Conservation (phyloP, 1,140 invertebrate genomes). For the Coenobita brevimanus region DNA sequence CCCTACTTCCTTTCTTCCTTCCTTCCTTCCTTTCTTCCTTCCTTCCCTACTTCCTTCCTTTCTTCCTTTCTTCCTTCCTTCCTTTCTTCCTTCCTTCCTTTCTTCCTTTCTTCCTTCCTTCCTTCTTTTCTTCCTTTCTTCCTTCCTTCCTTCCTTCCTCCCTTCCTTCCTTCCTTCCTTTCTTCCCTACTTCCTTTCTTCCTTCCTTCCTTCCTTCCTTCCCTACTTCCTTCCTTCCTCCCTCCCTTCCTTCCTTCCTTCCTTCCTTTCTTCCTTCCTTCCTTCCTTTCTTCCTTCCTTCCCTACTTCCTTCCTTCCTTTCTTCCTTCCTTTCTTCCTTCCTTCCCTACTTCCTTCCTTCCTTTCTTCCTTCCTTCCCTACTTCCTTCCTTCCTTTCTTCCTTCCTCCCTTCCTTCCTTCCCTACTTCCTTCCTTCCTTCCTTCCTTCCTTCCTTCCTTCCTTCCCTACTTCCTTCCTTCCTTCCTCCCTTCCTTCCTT, state of each 20-base stretch:
- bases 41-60: neutral
- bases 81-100: neutral
- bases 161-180: neutral
- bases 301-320: no score
- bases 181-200: no score
- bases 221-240: neutral
- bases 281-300: neutral
- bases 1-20: neutral
- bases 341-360: neutral
- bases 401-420: neutral
- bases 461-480: neutral
- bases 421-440: neutral
- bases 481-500: neutral
- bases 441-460: neutral
- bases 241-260: neutral
- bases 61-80: neutral
- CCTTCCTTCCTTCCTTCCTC: neutral
- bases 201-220: neutral
- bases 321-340: neutral
- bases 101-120: neutral
- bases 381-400: neutral
- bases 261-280: neutral
- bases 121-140: neutral
- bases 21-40: neutral
- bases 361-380: neutral